phyloP scores from a whole-genome alignment of 64 coral and sea anemone genomes.

The Acropora yongei region DNA sequence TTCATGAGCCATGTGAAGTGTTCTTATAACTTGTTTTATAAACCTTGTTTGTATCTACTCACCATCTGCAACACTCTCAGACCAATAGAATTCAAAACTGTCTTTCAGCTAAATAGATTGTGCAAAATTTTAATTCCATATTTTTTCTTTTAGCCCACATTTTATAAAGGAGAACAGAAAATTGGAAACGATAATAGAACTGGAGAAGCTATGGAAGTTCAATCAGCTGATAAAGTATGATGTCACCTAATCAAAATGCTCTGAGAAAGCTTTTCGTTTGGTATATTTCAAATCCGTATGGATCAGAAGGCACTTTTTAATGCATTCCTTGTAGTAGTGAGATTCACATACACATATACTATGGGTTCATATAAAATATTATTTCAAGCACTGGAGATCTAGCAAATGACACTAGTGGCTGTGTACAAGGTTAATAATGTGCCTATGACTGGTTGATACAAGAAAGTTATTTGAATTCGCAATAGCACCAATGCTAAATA shows the following conservation, averaged over 20 bases:
- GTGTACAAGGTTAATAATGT: no score
- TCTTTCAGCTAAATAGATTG: no score
- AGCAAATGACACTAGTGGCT: no score
- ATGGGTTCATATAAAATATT: constrained; percentile 1
- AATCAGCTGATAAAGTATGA: background rate
- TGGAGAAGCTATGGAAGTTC: background rate
- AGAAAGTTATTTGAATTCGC: background rate
- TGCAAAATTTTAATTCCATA: no score
- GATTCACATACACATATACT: background rate
- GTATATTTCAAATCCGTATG: background rate
- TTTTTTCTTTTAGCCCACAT: constrained; percentile 84
- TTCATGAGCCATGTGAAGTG: background rate
- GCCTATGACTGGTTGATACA: background rate
- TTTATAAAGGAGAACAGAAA: constrained; percentile 73
- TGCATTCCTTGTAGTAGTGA: background rate
- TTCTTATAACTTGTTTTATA: background rate
- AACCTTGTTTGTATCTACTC: background rate
- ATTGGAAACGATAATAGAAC: background rate
- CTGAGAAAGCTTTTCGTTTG: background rate
- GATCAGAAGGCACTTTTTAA: background rate
- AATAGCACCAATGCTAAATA: background rate
- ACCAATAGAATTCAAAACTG: no score
- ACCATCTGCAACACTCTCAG: background rate
- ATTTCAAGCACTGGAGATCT: constrained; percentile 2
- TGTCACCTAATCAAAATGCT: background rate